A percentile compares a stretch with the other conserved stretches of the same genome.
Evolutionary conservation across 2,888 invertebrate genomes (phyloP).

Genomic region (Coenonympha glycerion): DNA sequence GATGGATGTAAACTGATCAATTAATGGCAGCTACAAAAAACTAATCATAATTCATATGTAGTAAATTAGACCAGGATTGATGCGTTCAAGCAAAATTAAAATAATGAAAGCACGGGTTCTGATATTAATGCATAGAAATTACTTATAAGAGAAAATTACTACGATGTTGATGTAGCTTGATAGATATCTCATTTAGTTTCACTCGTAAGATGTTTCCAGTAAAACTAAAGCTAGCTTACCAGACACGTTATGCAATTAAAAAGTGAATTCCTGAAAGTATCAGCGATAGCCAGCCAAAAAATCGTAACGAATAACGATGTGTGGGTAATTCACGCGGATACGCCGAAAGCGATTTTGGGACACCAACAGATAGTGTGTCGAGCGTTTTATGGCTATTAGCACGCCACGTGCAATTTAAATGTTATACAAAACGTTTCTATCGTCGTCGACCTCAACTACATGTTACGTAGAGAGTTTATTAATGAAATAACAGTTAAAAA

Average conservation of each 20-base stretch:
- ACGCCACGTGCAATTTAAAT: background rate
- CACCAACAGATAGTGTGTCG: constrained; percentile 32
- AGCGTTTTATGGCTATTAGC: constrained; percentile 18
- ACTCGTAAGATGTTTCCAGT: background rate
- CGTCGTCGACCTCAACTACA: background rate
- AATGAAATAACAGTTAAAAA: no score
- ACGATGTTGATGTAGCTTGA: background rate
- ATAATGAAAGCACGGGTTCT: no score
- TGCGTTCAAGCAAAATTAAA: no score
- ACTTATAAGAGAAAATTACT: background rate
- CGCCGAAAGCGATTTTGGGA: constrained; percentile 41
- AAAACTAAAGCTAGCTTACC: constrained; percentile 2
- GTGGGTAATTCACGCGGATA: constrained; percentile 42
- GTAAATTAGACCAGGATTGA: background rate
- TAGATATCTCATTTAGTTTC: background rate
- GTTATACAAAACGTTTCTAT: background rate
- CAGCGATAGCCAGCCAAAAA: constrained; percentile 32
- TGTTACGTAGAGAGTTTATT: background rate
- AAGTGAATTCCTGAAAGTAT: background rate
- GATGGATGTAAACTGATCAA: background rate
- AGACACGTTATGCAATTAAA: background rate
- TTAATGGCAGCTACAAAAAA: no score
- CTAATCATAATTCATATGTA: background rate
- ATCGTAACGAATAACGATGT: constrained; percentile 47
- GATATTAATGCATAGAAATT: background rate